Percentiles rank a stretch among this genome's conserved stretches.
Evolutionary conservation across 2,113 vertebrate species (phyloP).

Genomic region (Ariopsis seemanni): DNA sequence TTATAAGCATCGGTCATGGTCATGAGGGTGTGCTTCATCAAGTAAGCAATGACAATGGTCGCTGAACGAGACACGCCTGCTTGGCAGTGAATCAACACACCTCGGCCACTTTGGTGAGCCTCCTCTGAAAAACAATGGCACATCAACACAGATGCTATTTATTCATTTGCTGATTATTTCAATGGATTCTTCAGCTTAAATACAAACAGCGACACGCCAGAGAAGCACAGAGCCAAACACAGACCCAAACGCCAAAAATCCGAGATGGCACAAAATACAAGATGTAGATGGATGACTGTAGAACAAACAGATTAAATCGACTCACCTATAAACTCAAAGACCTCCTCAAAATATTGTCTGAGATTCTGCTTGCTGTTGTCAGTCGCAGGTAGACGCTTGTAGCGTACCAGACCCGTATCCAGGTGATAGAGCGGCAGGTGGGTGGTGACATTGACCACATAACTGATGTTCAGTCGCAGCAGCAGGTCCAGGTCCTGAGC

Average conservation of each 20-base stretch:
- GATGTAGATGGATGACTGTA: background rate
- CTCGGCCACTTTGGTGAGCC: slow-evolving; percentile 80
- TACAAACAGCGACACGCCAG: background rate
- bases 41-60: slow-evolving; percentile 82
- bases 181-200: background rate
- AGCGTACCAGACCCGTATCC: slow-evolving; percentile 73
- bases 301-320: background rate
- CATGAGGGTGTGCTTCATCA: slow-evolving; percentile 88
- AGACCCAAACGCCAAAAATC: background rate
- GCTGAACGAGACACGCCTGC: slow-evolving; percentile 83
- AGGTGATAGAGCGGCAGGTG: slow-evolving; percentile 84
- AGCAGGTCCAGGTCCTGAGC: slow-evolving; percentile 80
- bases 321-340: slow-evolving; percentile 84
- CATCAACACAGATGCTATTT: background rate
- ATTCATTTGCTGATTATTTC: background rate
- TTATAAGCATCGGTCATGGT: slow-evolving; percentile 86
- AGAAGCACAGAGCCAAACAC: background rate
- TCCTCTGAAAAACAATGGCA: slow-evolving; percentile 70
- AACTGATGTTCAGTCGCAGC: slow-evolving; percentile 77
- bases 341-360: slow-evolving; percentile 84
- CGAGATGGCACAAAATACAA: background rate
- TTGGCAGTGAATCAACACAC: slow-evolving; percentile 83
- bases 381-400: slow-evolving; percentile 81
- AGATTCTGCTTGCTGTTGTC: slow-evolving; percentile 87
- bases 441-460: slow-evolving; percentile 82